Evolutionary conservation across 2,888 invertebrate genomes (phyloP), one percentile per base, ranked within the genome.

Genomic region (Xestia ashworthii): DNA sequence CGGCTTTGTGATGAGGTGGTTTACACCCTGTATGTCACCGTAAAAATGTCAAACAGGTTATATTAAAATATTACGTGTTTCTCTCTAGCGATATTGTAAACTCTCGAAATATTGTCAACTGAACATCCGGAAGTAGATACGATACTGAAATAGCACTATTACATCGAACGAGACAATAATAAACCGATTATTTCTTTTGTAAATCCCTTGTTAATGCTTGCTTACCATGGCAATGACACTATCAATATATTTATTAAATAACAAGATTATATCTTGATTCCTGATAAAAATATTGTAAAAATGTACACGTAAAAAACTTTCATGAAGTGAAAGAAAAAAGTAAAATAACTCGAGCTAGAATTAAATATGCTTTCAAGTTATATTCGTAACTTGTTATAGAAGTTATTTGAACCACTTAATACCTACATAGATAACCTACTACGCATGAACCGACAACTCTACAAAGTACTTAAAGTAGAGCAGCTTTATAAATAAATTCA

Each of bases 401-500:
- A 60, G 46, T 38, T 19, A 65, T n/a, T 22, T 22, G 53, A 64
- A 46, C 53, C 16, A 46, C 5, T 19, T 3, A 64, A 46, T 16
- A 48, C 25, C 4, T 44, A 48, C 25, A 5, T 44, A 38, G 19
- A 9, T 73, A 48, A 41, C 41, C 1, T 78, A 32, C 25, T 66
- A 55, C 58, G 58, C 62, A 25, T 32, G 16, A 64, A 80, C 16
- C 16, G 19, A 71, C n/a, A 64, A 8, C 46, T n/a, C 32, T 53
- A 25, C 8, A 66, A 25, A 76, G 48, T 48, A 41, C 66, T 58
- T 44, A 16, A 67, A 81, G 58, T 60, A 81, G 38, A 46, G 22
- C n/a, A 80, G n/a, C 53, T 74, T 74, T 58, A 53, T 50, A 66
- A 73, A 73, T 74, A 76, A 12, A 44, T 3, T n/a, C 41, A 76